These are phyloP conservation scores for Patella vulgata DNA, from an alignment of 1,140 invertebrate genomes.

Conservation along the genomic window DNA sequence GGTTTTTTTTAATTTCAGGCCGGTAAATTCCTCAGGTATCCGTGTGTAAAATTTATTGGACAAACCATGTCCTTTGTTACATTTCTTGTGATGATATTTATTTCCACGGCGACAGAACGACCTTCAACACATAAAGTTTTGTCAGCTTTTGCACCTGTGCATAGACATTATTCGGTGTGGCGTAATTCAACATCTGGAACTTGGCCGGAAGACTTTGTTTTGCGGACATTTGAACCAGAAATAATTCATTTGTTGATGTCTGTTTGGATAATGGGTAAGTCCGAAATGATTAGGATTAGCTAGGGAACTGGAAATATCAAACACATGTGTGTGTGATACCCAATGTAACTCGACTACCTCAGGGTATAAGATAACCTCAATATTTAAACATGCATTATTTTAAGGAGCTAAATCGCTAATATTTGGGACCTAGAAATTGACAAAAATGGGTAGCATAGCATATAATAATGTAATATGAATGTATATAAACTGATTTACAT, in stretches of 20 bases:
- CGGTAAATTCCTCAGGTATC: constrained; percentile 52
- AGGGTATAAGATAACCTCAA: no score
- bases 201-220: constrained; percentile 43
- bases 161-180: constrained; percentile 16
- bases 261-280: constrained; percentile 54
- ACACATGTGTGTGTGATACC: no score
- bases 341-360: no score
- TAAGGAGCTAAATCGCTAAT: no score
- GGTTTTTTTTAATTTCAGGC: constrained; percentile 44
- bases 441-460: no score
- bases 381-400: no score
- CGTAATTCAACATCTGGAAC: constrained; percentile 4
- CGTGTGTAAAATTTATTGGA: constrained; percentile 63
- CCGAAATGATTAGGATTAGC: no score
- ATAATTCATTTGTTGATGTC: constrained; percentile 47
- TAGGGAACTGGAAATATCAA: no score
- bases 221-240: constrained; percentile 48
- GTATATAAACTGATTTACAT: no score
- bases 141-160: constrained; percentile 18
- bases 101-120: constrained; percentile 48
- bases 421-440: no score
- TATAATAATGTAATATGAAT: no score
- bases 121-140: constrained; percentile 29
- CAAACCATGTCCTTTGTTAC: constrained; percentile 73
- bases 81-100: constrained; percentile 73